A percentile compares a stretch with the other conserved stretches of the same genome.
These are phyloP conservation scores for Drosophila dunni DNA, from an alignment of 1,140 invertebrate genomes.

Conservation along the genomic window DNA sequence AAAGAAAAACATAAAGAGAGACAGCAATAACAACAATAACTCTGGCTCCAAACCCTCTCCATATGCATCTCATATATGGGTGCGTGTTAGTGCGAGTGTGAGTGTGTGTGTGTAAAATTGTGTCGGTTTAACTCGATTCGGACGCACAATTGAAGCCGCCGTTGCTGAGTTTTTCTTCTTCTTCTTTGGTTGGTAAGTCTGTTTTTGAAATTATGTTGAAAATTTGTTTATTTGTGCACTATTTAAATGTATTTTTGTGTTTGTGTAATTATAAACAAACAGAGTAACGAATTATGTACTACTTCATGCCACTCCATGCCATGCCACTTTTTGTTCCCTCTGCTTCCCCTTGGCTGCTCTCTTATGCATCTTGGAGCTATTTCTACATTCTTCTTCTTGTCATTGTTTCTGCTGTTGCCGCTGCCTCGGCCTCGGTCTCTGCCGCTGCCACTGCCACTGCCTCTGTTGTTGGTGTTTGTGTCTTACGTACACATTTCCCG, in stretches of 20 bases:
- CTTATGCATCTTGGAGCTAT: slow-evolving; percentile 23
- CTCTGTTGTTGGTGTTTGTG: slow-evolving; percentile 23
- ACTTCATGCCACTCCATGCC: slow-evolving; percentile 19
- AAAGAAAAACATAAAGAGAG: too few relatives aligned
- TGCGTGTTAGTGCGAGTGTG: neutral
- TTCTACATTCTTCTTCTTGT: slow-evolving; percentile 28
- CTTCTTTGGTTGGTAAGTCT: slow-evolving; percentile 32
- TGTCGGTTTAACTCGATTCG: slow-evolving; percentile 12
- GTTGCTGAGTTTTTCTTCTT: neutral
- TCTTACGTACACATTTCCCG: slow-evolving; percentile 52
- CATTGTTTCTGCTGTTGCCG: slow-evolving; percentile 21
- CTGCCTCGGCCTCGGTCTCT: slow-evolving; percentile 1
- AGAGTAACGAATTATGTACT: slow-evolving; percentile 20
- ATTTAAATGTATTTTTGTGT: slow-evolving; percentile 53
- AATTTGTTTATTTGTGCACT: slow-evolving; percentile 54
- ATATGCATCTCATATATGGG: neutral
- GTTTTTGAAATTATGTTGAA: slow-evolving; percentile 25
- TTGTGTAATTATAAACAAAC: slow-evolving; percentile 59
- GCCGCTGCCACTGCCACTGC: neutral
- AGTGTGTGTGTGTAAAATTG: slow-evolving; percentile 6
- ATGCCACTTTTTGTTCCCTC: neutral
- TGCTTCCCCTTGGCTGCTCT: neutral
- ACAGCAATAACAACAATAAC: slow-evolving; percentile 9
- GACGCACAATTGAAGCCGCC: slow-evolving; percentile 25
- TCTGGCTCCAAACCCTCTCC: slow-evolving; percentile 12